phyloP scores from a whole-genome alignment of 2,113 vertebrate species.

The Nansenia antarctica region DNA sequence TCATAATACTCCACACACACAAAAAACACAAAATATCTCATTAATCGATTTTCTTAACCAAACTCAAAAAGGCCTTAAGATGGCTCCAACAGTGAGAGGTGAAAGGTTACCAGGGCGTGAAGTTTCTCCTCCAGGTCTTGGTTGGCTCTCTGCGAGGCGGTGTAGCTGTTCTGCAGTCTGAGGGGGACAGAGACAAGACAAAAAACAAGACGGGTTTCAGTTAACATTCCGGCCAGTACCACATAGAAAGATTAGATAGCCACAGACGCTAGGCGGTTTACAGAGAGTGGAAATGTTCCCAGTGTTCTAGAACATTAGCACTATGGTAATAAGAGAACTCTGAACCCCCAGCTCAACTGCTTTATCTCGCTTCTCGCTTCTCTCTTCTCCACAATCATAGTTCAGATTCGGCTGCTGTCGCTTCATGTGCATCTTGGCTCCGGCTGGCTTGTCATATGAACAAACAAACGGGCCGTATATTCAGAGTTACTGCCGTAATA shows the following conservation, averaged over 20 bases:
- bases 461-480: not conserved
- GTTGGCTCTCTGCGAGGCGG: conserved; percentile 93
- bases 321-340: not conserved
- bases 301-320: not conserved
- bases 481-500: conserved; percentile 10
- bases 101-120: conserved; percentile 84
- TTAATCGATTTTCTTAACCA: too few relatives aligned
- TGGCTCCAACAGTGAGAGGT: too few relatives aligned
- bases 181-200: conserved; percentile 3
- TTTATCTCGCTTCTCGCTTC: not conserved
- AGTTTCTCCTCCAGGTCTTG: conserved; percentile 98
- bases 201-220: too few relatives aligned
- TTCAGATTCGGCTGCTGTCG: not conserved
- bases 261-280: not conserved
- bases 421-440: not conserved
- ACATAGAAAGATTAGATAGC: not conserved
- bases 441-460: not conserved
- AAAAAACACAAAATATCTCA: too few relatives aligned
- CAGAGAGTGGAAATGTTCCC: not conserved
- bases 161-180: conserved; percentile 98
- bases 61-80: too few relatives aligned
- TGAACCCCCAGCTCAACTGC: not conserved
- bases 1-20: too few relatives aligned
- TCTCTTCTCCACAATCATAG: not conserved
- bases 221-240: not conserved